These are phyloP conservation scores for Crypturellus tataupa DNA, from an alignment of 2,797 vertebrate genomes.

Conservation along the genomic window DNA sequence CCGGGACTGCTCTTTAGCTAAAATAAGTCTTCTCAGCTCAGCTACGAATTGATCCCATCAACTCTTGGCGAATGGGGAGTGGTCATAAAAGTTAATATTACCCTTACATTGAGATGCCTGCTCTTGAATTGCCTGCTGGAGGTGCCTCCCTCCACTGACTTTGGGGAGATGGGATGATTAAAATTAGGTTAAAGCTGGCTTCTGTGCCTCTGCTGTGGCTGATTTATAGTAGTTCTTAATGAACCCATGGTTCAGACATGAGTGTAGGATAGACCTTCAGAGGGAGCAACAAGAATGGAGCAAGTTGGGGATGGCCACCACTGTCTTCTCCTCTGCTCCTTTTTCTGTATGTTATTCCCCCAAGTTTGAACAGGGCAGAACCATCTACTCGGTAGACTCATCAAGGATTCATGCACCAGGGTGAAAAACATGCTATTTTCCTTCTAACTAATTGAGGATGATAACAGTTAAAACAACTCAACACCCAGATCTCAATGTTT, in stretches of 20 bases:
- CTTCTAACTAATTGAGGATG: neutral
- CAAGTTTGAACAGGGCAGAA: neutral
- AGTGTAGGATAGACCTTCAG: neutral
- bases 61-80: neutral
- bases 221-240: neutral
- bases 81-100: constrained; percentile 35
- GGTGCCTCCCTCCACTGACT: neutral
- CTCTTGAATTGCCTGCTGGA: constrained; percentile 5
- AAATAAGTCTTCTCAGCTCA: neutral
- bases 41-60: constrained; percentile 28
- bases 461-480: neutral
- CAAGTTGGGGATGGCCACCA: neutral
- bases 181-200: constrained; percentile 9
- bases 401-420: neutral
- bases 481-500: accelerated
- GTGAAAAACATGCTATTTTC: neutral
- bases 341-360: neutral
- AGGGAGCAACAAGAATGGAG: accelerated
- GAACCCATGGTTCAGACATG: neutral
- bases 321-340: neutral
- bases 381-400: no score
- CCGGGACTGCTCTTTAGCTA: neutral
- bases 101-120: constrained; percentile 5
- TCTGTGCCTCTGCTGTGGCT: neutral
- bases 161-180: neutral